These are phyloP conservation scores for Horisme vitalbata DNA, from an alignment of 2,888 invertebrate species.

Conservation along the genomic window DNA sequence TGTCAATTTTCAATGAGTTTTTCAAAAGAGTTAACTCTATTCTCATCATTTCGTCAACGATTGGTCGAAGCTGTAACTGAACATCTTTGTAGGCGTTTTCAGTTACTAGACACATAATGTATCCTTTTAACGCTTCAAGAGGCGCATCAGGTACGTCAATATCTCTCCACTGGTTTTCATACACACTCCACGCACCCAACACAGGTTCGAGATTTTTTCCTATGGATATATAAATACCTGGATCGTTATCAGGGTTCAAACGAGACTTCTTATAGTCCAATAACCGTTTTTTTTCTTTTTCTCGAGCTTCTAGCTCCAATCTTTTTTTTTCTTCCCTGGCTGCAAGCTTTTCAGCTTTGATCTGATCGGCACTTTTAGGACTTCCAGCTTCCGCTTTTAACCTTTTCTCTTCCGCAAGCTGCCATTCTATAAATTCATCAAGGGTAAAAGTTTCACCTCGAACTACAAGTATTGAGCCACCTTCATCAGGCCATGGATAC, in stretches of 20 bases:
- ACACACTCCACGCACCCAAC: conserved; percentile 51
- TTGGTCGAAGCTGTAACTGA: conserved; percentile 85
- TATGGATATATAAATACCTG: conserved; percentile 61
- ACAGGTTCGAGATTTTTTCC: conserved; percentile 49
- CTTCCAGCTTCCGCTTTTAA: conserved; percentile 59
- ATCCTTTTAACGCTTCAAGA: conserved; percentile 83
- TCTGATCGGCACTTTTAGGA: conserved; percentile 68
- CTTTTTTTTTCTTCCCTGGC: conserved; percentile 68
- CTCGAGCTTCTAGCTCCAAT: conserved; percentile 54
- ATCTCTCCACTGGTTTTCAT: conserved; percentile 63
- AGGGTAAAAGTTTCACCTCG: conserved; percentile 83
- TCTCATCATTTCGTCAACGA: conserved; percentile 87
- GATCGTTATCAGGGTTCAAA: conserved; percentile 67
- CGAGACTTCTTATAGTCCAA: conserved; percentile 76
- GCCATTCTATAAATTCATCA: conserved; percentile 80
- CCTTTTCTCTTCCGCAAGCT: conserved; percentile 55
- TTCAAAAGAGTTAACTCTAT: conserved; percentile 79
- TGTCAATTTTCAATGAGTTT: conserved; percentile 77
- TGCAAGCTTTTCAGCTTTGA: conserved; percentile 67
- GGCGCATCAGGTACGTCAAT: conserved; percentile 69
- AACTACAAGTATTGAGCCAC: conserved; percentile 85
- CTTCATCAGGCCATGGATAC: conserved; percentile 87
- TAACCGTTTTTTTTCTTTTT: conserved; percentile 60
- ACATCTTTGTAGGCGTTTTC: conserved; percentile 85
- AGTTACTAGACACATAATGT: conserved; percentile 85